phyloP scores from a whole-genome alignment of 2,888 invertebrate species.

The Bellardia pandia region DNA sequence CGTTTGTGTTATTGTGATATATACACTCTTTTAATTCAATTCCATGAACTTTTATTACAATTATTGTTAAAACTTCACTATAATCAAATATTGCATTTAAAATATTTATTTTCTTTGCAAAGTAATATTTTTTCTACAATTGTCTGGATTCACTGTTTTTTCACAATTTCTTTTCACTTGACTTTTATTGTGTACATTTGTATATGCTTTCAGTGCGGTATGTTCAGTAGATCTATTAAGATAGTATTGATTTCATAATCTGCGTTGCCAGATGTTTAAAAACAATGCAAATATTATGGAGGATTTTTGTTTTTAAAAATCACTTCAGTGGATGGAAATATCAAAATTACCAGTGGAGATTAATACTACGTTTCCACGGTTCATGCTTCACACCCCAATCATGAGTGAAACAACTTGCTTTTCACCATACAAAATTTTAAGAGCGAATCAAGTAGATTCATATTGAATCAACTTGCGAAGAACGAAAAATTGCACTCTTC shows the following conservation, averaged over 20 bases:
- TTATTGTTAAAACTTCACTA: neutral
- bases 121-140: slow-evolving; percentile 2
- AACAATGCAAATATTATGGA: too few relatives aligned
- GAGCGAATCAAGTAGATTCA: too few relatives aligned
- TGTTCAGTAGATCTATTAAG: slow-evolving; percentile 9
- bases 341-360: too few relatives aligned
- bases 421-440: too few relatives aligned
- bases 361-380: too few relatives aligned
- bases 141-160: slow-evolving; percentile 38
- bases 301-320: too few relatives aligned
- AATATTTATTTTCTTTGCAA: neutral
- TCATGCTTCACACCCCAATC: too few relatives aligned
- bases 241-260: slow-evolving; percentile 20
- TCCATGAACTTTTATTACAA: neutral
- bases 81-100: neutral
- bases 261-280: neutral
- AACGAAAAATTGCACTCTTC: too few relatives aligned
- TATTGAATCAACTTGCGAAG: too few relatives aligned
- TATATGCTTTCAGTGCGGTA: slow-evolving; percentile 4
- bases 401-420: too few relatives aligned
- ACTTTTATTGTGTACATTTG: slow-evolving; percentile 57
- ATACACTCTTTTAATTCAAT: neutral
- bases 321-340: neutral
- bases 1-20: neutral
- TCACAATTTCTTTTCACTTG: slow-evolving; percentile 47